phyloP scores from a whole-genome alignment of 2,113 vertebrate species.

The Indicator indicator region DNA sequence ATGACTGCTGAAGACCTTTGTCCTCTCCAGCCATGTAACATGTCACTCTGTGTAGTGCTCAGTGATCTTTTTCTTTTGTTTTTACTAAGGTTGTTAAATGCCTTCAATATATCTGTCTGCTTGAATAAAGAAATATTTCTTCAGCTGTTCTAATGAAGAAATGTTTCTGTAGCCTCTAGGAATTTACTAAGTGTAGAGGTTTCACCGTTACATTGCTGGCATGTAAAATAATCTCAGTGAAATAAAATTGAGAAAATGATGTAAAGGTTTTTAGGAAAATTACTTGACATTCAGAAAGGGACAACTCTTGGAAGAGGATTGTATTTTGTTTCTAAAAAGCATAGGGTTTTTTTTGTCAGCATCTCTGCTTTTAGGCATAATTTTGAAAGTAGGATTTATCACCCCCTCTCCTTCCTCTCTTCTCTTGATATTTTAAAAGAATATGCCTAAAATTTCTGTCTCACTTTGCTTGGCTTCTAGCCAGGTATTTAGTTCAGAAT shows the following conservation, averaged over 20 bases:
- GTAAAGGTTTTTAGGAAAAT: background rate
- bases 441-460: background rate
- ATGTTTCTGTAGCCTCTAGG: background rate
- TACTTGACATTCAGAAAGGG: background rate
- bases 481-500: background rate
- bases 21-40: background rate
- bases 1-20: background rate
- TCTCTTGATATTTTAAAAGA: background rate
- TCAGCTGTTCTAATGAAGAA: background rate
- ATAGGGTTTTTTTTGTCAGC: fast-evolving
- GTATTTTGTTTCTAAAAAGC: background rate
- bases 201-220: background rate
- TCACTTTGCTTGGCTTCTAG: background rate
- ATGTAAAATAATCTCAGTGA: background rate
- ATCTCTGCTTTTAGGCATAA: background rate
- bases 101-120: background rate
- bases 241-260: background rate
- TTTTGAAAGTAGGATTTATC: background rate
- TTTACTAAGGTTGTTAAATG: background rate
- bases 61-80: background rate
- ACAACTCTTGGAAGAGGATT: background rate
- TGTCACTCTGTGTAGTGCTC: background rate
- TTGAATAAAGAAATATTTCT: background rate
- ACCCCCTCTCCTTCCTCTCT: background rate
- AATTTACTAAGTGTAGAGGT: background rate